A percentile compares a stretch with the other conserved stretches of the same genome.
Evolutionary conservation across 2,797 vertebrate species (phyloP).

Genomic region (Leptodactylus fallax): DNA sequence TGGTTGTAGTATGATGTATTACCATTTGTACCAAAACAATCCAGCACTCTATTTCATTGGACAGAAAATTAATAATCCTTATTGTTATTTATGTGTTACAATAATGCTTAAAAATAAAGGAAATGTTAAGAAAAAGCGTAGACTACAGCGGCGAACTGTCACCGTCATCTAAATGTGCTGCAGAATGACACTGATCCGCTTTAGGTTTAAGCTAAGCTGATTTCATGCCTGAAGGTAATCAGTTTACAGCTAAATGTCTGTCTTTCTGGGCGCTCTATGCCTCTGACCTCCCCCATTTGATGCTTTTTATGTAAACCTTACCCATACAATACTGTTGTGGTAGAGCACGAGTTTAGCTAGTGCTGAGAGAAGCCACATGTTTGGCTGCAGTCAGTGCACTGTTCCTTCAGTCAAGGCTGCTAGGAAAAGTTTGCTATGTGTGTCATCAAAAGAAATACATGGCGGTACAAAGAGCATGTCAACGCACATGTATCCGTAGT

Average conservation of each 20-base stretch:
- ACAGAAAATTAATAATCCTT: background rate
- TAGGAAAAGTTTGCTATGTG: constrained; percentile 9
- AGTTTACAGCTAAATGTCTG: constrained; percentile 47
- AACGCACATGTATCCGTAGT: background rate
- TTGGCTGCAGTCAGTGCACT: background rate
- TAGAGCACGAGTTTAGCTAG: background rate
- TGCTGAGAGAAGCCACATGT: background rate
- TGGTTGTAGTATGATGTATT: background rate
- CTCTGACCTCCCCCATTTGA: background rate
- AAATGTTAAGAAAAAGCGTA: background rate
- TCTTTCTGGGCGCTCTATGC: background rate
- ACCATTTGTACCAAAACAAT: background rate
- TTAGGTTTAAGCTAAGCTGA: constrained; percentile 61
- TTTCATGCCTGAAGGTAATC: constrained; percentile 58
- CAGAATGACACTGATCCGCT: constrained; percentile 55
- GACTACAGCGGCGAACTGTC: constrained; percentile 40
- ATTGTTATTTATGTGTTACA: no score
- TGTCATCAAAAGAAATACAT: background rate
- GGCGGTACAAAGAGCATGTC: background rate
- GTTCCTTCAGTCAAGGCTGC: background rate
- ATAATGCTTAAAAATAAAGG: background rate
- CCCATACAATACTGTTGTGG: background rate
- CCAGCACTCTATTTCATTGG: no score
- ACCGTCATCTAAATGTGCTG: constrained; percentile 50
- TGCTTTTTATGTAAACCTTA: background rate